Evolutionary conservation across 1,140 invertebrate species (phyloP).

Genomic region (Frieseomelitta varia): DNA sequence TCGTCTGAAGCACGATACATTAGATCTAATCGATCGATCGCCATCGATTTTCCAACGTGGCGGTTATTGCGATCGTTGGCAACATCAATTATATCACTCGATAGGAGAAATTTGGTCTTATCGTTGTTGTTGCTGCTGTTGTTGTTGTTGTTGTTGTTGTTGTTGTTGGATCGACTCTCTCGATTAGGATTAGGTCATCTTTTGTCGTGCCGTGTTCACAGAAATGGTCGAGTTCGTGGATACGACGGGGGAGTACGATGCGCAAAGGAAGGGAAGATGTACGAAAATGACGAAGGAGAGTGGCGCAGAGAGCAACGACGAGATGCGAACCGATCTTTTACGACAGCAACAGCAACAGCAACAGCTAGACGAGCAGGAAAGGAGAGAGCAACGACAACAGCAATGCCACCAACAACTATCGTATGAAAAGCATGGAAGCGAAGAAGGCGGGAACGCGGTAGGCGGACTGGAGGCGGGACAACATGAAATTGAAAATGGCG

Average conservation of each 20-base stretch:
- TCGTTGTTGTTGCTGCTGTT: too few relatives aligned
- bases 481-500: conserved; percentile 81
- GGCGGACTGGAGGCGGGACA: conserved; percentile 80
- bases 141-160: too few relatives aligned
- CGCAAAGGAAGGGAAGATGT: too few relatives aligned
- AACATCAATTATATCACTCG: too few relatives aligned
- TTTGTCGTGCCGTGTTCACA: neutral
- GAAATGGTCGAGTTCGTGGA: conserved; percentile 50
- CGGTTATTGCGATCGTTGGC: too few relatives aligned
- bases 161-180: too few relatives aligned
- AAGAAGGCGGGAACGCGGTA: conserved; percentile 75
- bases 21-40: too few relatives aligned
- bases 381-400: neutral
- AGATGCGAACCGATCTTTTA: conserved; percentile 28
- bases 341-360: conserved; percentile 25
- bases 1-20: too few relatives aligned
- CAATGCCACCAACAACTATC: conserved; percentile 47
- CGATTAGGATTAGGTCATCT: neutral
- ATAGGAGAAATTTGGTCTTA: too few relatives aligned
- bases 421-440: conserved; percentile 74
- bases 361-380: neutral
- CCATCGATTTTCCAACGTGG: too few relatives aligned
- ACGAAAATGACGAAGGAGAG: neutral
- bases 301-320: conserved; percentile 25
- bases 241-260: neutral